Evolutionary conservation across 2,888 invertebrate genomes (phyloP).

Genomic region (Eucriotettix oculatus): DNA sequence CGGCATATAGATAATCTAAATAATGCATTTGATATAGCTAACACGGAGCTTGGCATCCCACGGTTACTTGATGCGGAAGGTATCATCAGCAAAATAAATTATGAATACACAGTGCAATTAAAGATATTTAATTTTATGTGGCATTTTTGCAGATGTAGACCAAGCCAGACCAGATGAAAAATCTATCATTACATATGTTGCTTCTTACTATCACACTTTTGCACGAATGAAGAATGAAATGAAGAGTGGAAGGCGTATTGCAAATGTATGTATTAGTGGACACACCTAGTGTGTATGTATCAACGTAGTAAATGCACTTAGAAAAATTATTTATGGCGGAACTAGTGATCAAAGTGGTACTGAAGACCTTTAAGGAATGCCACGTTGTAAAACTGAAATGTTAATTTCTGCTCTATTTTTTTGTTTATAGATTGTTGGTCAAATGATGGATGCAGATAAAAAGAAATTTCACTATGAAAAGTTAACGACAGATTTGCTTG

Average conservation of each 20-base stretch:
- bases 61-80: slow-evolving; percentile 86
- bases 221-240: slow-evolving; percentile 98
- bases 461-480: slow-evolving; percentile 80
- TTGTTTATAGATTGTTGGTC: slow-evolving; percentile 73
- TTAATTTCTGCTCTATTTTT: background rate
- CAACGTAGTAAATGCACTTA: no score
- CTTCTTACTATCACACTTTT: slow-evolving; percentile 97
- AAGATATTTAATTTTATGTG: background rate
- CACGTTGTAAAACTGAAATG: no score
- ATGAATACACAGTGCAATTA: background rate
- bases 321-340: no score
- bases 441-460: slow-evolving; percentile 88
- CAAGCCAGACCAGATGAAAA: slow-evolving; percentile 91
- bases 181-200: slow-evolving; percentile 96
- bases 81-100: slow-evolving; percentile 17
- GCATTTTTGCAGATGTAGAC: slow-evolving; percentile 60
- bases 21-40: slow-evolving; percentile 92
- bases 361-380: no score
- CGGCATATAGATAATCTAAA: slow-evolving; percentile 91
- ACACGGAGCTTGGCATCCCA: slow-evolving; percentile 83
- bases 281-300: no score
- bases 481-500: slow-evolving; percentile 67
- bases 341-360: no score
- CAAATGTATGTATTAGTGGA: slow-evolving; percentile 53
- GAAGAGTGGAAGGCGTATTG: slow-evolving; percentile 92